A percentile compares a stretch with the other conserved stretches of the same genome.
Conservation (phyloP, 2,888 invertebrate species). For the Spicauda simplicius region DNA sequence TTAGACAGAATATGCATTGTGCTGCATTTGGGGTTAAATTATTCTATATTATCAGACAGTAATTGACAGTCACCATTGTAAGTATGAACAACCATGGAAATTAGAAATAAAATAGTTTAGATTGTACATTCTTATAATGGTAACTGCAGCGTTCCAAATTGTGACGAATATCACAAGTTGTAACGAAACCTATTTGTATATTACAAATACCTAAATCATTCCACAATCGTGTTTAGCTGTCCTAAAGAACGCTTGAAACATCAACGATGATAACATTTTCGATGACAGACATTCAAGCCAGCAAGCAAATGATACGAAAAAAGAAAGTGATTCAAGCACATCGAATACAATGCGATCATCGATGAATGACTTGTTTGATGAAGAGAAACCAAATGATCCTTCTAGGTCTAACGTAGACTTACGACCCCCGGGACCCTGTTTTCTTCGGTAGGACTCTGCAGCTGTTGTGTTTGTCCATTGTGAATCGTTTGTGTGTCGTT, state of each 20-base stretch:
- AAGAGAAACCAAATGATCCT: slow-evolving; percentile 30
- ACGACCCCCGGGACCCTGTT: slow-evolving; percentile 87
- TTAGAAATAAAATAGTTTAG: slow-evolving; percentile 12
- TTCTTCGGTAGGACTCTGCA: slow-evolving; percentile 85
- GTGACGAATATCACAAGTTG: slow-evolving; percentile 35
- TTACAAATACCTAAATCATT: slow-evolving; percentile 72
- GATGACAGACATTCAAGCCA: slow-evolving; percentile 76
- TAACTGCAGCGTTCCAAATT: slow-evolving; percentile 51
- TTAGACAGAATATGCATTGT: slow-evolving; percentile 73
- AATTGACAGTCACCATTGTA: slow-evolving; percentile 12
- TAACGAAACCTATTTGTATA: slow-evolving; percentile 56
- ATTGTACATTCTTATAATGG: slow-evolving; percentile 16
- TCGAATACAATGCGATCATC: slow-evolving; percentile 78
- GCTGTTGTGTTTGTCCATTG: slow-evolving; percentile 68
- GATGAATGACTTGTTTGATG: slow-evolving; percentile 40
- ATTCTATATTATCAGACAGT: slow-evolving; percentile 33
- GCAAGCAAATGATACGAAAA: slow-evolving; percentile 72
- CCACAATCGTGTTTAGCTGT: slow-evolving; percentile 61
- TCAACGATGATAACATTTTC: slow-evolving; percentile 81
- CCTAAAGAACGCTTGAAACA: slow-evolving; percentile 35
- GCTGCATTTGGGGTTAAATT: slow-evolving; percentile 51
- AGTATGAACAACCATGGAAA: slow-evolving; percentile 18
- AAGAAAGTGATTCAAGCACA: slow-evolving; percentile 72
- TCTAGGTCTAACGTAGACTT: slow-evolving; percentile 75
- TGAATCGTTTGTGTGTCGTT: slow-evolving; percentile 72